These are phyloP conservation scores for Drosophila ironensis DNA, from an alignment of 1,140 invertebrate species.

Conservation along the genomic window DNA sequence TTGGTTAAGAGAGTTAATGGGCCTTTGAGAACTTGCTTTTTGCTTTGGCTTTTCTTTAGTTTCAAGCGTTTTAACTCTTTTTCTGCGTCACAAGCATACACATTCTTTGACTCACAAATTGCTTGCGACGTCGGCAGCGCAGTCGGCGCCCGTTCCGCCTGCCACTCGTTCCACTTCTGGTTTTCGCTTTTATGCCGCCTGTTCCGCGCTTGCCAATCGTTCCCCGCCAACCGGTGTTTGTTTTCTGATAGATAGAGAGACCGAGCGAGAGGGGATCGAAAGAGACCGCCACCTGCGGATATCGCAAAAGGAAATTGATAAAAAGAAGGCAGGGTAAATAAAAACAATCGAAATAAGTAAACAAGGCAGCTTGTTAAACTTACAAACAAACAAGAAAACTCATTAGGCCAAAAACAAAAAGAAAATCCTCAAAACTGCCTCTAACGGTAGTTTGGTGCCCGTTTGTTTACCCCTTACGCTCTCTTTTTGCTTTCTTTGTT, in stretches of 20 bases:
- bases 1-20: neutral
- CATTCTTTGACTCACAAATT: conserved; percentile 79
- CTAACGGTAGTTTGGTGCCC: conserved; percentile 66
- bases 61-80: conserved; percentile 13
- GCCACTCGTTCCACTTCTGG: conserved; percentile 65
- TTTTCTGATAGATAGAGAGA: conserved; percentile 43
- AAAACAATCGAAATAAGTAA: conserved; percentile 60
- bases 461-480: conserved; percentile 1
- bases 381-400: conserved; percentile 67
- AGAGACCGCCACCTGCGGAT: conserved; percentile 21
- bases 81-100: conserved; percentile 5
- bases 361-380: conserved; percentile 65
- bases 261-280: conserved; percentile 3
- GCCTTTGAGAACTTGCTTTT: no score
- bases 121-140: conserved; percentile 45
- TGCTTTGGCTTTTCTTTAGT: conserved; percentile 3
- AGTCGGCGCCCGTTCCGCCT: conserved; percentile 59
- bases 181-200: conserved; percentile 67
- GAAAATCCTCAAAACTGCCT: conserved; percentile 18
- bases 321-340: conserved; percentile 25
- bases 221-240: conserved; percentile 63
- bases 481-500: conserved; percentile 14
- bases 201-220: conserved; percentile 30
- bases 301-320: conserved; percentile 45
- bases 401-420: conserved; percentile 51